Evolutionary conservation across 2,888 invertebrate genomes (phyloP).

Genomic region (Clanis bilineata): DNA sequence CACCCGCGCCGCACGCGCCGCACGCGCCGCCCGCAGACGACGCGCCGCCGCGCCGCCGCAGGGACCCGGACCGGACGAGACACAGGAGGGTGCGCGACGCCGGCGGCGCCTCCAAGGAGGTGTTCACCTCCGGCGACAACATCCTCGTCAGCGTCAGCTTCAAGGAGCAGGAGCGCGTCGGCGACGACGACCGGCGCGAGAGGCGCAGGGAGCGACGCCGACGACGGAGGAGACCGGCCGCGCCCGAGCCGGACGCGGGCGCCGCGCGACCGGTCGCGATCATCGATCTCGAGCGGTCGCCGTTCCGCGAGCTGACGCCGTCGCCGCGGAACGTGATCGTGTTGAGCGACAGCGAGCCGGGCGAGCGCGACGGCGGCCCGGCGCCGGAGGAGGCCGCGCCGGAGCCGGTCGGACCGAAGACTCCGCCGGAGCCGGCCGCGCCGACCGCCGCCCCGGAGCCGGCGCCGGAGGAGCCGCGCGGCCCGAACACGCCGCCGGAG

Average conservation of each 20-base stretch:
- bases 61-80: conserved; percentile 38
- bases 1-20: conserved; percentile 61
- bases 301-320: conserved; percentile 91
- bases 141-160: conserved; percentile 96
- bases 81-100: conserved; percentile 60
- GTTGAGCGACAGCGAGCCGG: conserved; percentile 90
- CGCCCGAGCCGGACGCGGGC: conserved; percentile 82
- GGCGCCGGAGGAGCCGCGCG: conserved; percentile 87
- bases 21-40: conserved; percentile 49
- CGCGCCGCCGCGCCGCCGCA: conserved; percentile 32
- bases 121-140: conserved; percentile 96
- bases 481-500: conserved; percentile 84
- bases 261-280: conserved; percentile 89
- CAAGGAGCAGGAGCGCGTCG: conserved; percentile 83
- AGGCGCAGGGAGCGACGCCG: conserved; percentile 39
- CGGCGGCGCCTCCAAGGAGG: conserved; percentile 89
- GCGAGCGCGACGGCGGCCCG: conserved; percentile 63
- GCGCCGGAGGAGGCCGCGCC: conserved; percentile 32
- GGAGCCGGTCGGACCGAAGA: conserved; percentile 36
- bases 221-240: conserved; percentile 33
- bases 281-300: conserved; percentile 92
- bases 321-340: conserved; percentile 92
- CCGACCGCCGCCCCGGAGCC: conserved; percentile 68
- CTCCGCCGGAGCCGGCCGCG: conserved; percentile 31
- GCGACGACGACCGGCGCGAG: conserved; percentile 30